Evolutionary conservation across 2,113 vertebrate genomes (phyloP).

Genomic region (Pandion haliaetus): DNA sequence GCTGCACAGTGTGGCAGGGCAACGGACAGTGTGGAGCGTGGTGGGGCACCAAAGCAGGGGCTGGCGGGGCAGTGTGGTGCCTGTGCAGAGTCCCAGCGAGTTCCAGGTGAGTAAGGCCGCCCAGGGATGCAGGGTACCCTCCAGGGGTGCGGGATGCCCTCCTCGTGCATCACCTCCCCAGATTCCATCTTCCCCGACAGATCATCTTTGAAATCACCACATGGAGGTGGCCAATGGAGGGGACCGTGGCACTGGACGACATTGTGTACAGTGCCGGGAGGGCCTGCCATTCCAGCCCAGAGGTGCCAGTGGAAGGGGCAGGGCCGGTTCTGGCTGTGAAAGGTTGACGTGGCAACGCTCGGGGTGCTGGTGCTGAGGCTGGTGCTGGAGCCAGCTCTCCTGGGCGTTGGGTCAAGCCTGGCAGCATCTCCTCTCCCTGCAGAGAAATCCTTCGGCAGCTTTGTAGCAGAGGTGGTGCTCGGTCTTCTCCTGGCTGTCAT

Average conservation of each 20-base stretch:
- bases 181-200: background rate
- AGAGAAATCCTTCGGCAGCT: background rate
- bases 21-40: conserved; percentile 32
- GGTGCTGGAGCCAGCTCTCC: background rate
- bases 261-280: background rate
- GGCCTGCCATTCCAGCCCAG: background rate
- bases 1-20: background rate
- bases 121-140: background rate
- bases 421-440: background rate
- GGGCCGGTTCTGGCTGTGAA: accelerated
- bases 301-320: background rate
- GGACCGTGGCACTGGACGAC: conserved; percentile 72
- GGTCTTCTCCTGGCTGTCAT: background rate
- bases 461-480: background rate
- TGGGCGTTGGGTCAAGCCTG: background rate
- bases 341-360: too few relatives aligned
- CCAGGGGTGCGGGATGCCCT: accelerated
- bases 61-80: conserved; percentile 37
- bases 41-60: background rate
- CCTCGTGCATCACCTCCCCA: background rate
- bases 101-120: conserved; percentile 65
- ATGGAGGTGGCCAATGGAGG: conserved; percentile 11
- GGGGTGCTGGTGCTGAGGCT: accelerated
- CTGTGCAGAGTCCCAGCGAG: conserved; percentile 13
- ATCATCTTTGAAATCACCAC: conserved; percentile 71